Base-by-base conservation (phyloP, 2,888 invertebrate species). In the Brachypalpus laphriformis region DNA sequence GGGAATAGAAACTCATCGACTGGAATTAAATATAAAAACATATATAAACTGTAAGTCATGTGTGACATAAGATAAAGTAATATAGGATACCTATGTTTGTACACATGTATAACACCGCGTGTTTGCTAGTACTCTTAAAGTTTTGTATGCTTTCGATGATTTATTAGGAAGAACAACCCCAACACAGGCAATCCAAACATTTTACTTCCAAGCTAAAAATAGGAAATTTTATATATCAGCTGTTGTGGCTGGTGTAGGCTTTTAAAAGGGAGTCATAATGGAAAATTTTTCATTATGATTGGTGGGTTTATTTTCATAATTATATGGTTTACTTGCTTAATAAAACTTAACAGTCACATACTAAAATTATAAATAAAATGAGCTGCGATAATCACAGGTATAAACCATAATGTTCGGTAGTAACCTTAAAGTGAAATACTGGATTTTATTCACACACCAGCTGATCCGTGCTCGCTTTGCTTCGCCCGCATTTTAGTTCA, bases 121-220 rank as follows among this genome's bases (percentile, higher is more conserved):
- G n/a, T n/a, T n/a, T n/a, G n/a, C n/a, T n/a, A n/a, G n/a, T n/a
- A 14, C 0, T n/a, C 8, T 18, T 22, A 11, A 40, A 40, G 40
- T 40, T 40, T 40, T 40, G 22, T 16, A 37, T 11, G 18, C 4
- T 11, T 34, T 57, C 34, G 20, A 37, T 59, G 22, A 7, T n/a
- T 22, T 37, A 37, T 11, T n/a, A 3, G n/a, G 37, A 9, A 37
- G n/a, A 11, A n/a, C 1, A 37, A 37, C 37, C 37, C 3, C 16
- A 57, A 37, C 34, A 14, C 18, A 1, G n/a, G 14, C 8, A 22
- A 25, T 42, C 3, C 7, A 3, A 40, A 34, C 22, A n/a, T 40
- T 40, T 59, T 20, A 9, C 22, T 20, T 40, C 6, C n/a, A 59
- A 59, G 8, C 25, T 22, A 61, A 61, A 61, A 61, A 16, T 61